These are phyloP conservation scores for Monopterus albus DNA, from an alignment of 2,113 vertebrate genomes.

Conservation along the genomic window DNA sequence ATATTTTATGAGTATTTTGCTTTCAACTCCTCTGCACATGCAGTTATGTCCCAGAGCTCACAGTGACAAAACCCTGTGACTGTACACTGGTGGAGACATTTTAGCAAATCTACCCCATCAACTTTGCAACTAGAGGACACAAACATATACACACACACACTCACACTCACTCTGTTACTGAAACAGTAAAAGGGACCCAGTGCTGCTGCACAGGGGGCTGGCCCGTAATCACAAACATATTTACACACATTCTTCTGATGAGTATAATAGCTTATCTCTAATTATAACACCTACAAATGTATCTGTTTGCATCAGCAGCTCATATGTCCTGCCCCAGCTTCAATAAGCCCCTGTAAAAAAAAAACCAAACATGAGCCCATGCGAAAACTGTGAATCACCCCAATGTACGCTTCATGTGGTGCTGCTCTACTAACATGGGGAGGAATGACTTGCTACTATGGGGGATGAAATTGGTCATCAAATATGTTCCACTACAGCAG, in stretches of 20 bases:
- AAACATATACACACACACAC: slow-evolving; percentile 6
- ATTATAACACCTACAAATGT: slow-evolving; percentile 50
- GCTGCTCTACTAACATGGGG: slow-evolving; percentile 14
- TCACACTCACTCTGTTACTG: slow-evolving; percentile 44
- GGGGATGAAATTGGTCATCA: slow-evolving; percentile 58
- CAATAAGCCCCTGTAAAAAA: slow-evolving; percentile 9
- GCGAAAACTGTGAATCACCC: slow-evolving; percentile 47
- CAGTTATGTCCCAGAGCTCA: neutral
- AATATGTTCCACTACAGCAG: slow-evolving; percentile 31
- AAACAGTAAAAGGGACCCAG: slow-evolving; percentile 36
- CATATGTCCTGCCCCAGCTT: neutral
- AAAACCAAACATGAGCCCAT: no score
- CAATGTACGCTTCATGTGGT: neutral
- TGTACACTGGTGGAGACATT: neutral
- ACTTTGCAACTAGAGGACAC: slow-evolving; percentile 7
- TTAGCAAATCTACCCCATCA: slow-evolving; percentile 6
- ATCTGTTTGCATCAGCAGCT: slow-evolving; percentile 57
- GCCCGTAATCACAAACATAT: slow-evolving; percentile 36
- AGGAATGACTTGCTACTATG: slow-evolving; percentile 44
- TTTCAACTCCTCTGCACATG: slow-evolving; percentile 7
- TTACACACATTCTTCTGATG: slow-evolving; percentile 18
- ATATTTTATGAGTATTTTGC: slow-evolving; percentile 21
- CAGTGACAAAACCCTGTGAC: slow-evolving; percentile 3
- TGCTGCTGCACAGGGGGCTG: slow-evolving; percentile 14
- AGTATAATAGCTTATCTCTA: slow-evolving; percentile 17